phyloP scores from a whole-genome alignment of 2,113 vertebrate species.

The Onychostoma macrolepis region DNA sequence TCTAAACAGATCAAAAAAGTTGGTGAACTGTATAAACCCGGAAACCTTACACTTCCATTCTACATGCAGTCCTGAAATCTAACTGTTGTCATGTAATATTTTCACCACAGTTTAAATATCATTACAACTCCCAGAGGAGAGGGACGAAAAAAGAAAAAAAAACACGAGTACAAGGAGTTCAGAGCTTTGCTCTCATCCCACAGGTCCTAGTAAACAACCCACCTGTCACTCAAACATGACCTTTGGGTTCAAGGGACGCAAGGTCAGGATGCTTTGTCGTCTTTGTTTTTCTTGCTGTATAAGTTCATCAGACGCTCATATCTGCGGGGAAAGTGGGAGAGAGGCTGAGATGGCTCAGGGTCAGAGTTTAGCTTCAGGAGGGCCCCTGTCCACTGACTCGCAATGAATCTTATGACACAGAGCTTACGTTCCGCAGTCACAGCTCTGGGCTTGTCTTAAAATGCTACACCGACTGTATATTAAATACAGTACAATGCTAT shows the following conservation, averaged over 20 bases:
- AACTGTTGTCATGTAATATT: background rate
- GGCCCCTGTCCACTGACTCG: background rate
- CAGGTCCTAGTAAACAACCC: background rate
- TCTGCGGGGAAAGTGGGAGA: background rate
- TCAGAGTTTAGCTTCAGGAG: slow-evolving; percentile 8
- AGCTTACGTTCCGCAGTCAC: background rate
- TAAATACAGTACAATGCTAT: background rate
- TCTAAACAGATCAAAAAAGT: background rate
- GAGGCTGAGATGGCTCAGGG: background rate
- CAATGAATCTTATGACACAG: background rate
- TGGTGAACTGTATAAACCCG: background rate
- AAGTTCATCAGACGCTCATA: background rate
- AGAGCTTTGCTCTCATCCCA: background rate
- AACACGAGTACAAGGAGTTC: background rate
- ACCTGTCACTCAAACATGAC: slow-evolving; percentile 29
- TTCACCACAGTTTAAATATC: background rate
- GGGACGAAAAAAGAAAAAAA: background rate
- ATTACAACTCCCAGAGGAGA: background rate
- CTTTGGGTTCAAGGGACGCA: background rate
- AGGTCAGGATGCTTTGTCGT: background rate
- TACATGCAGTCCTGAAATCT: background rate
- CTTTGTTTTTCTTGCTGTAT: slow-evolving; percentile 2
- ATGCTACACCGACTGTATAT: background rate
- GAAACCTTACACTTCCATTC: background rate
- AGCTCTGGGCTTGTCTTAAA: background rate